Base-by-base conservation (phyloP, 2,797 vertebrate genomes). In the Megalops cyprinoides region DNA sequence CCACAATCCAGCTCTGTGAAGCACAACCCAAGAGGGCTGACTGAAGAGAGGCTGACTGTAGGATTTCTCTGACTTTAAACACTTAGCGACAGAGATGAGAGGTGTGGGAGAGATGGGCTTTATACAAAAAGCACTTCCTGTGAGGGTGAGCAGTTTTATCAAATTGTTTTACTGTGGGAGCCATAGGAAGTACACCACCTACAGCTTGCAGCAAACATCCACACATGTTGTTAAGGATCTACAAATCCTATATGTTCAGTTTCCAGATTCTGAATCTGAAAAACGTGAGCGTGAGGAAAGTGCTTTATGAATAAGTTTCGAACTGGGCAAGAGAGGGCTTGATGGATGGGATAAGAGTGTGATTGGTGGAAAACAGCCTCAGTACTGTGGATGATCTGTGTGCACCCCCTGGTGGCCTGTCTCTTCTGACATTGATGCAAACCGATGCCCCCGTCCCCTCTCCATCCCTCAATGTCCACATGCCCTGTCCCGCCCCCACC, bases 281-380 rank as follows among this genome's bases (percentile, higher is more conserved):
- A n/a, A 86, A 87, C 87, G 86, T 90, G 87, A 88, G 88, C 88
- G 85, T 53, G 79, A 89, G 88, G 89, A 94, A 93, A 92, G 89
- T 87, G 87, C 90, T 92, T 92, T 90, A 90, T 93, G 92, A 93
- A 93, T 94, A 93, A n/a, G n/a, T 91, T 89, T 90, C 79, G 85
- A 84, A 81, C 83, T 88, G 89, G 92, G 90, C 85, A 88, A 89
- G 90, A 92, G 91, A 93, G 90, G 90, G 88, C 91, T 89, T 90
- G 88, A 90, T 91, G 91, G 89, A 76, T 14, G 18, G 51, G 18
- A 53, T 14, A 14, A 53, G 51, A 9, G 4, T 14, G 12, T 2
- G 12, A 53, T 7, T 14, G n/a, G n/a, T n/a, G n/a, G n/a, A n/a
- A n/a, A n/a, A n/a, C n/a, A n/a, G n/a, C 51, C 15, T 90, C 90